Percentiles rank a stretch among this genome's conserved stretches.
These are phyloP conservation scores for Zygogramma bicolorata DNA, from an alignment of 2,888 invertebrate species.

Conservation along the genomic window DNA sequence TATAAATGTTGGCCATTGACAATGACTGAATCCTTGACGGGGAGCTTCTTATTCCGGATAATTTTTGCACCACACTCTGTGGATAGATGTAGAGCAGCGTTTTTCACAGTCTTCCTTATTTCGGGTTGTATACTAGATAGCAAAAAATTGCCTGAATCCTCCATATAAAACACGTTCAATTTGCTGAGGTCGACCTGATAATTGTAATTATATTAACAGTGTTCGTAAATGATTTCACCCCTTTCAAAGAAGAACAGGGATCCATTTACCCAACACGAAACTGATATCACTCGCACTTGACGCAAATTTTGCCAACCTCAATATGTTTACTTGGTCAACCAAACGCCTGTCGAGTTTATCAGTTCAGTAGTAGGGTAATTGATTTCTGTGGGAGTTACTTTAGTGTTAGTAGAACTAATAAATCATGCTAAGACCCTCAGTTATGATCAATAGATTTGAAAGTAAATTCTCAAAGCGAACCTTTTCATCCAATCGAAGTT, in stretches of 20 bases:
- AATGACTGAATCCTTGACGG: not conserved
- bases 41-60: conserved; percentile 54
- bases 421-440: no score
- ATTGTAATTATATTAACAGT: not conserved
- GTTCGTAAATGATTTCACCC: no score
- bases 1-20: not conserved
- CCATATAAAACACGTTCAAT: conserved; percentile 70
- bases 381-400: no score
- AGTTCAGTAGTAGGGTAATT: no score
- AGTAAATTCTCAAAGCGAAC: conserved; percentile 57
- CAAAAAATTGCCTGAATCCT: conserved; percentile 71
- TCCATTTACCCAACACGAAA: no score
- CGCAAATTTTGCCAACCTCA: no score
- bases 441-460: no score
- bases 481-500: conserved; percentile 69
- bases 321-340: no score
- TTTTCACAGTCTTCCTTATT: conserved; percentile 68
- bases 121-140: conserved; percentile 69
- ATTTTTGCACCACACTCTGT: conserved; percentile 65
- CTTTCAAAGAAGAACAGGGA: not conserved
- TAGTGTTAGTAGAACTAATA: no score
- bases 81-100: conserved; percentile 69
- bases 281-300: no score
- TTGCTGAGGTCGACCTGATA: conserved; percentile 52
- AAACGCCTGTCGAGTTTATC: no score